A percentile compares a stretch with the other conserved stretches of the same genome.
phyloP scores from a whole-genome alignment of 2,797 vertebrate species.

The Ctenopoma multispine region DNA sequence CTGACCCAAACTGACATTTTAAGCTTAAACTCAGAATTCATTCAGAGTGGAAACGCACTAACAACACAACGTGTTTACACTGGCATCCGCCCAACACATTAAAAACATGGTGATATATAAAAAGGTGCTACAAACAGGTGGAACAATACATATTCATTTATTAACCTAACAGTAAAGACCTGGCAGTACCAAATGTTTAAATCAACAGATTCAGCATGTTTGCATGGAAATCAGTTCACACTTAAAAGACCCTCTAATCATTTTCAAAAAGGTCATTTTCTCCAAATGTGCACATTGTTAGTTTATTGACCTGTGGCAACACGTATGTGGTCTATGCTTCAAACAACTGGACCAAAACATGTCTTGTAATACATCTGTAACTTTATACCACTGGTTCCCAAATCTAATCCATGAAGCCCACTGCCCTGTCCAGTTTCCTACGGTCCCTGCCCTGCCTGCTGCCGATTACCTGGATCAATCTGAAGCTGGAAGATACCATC shows the following conservation, averaged over 20 bases:
- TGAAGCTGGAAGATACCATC: too few species aligned
- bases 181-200: neutral
- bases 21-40: conserved; percentile 3
- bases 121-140: neutral
- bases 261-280: too few species aligned
- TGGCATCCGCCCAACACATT: neutral
- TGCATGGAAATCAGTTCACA: neutral
- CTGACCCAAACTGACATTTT: conserved; percentile 19
- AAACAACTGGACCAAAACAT: neutral
- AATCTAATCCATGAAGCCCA: too few species aligned
- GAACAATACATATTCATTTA: neutral
- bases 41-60: neutral
- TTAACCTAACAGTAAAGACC: neutral
- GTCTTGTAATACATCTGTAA: too few species aligned
- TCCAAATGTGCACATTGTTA: neutral
- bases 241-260: neutral
- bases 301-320: neutral
- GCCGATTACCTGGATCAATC: too few species aligned
- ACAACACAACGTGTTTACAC: neutral
- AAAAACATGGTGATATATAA: neutral
- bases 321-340: too few species aligned
- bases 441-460: too few species aligned
- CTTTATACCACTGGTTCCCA: too few species aligned
- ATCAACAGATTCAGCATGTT: neutral
- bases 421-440: too few species aligned